These are phyloP conservation scores for Phrynosoma platyrhinos DNA, from an alignment of 2,113 vertebrate genomes.

Conservation along the genomic window DNA sequence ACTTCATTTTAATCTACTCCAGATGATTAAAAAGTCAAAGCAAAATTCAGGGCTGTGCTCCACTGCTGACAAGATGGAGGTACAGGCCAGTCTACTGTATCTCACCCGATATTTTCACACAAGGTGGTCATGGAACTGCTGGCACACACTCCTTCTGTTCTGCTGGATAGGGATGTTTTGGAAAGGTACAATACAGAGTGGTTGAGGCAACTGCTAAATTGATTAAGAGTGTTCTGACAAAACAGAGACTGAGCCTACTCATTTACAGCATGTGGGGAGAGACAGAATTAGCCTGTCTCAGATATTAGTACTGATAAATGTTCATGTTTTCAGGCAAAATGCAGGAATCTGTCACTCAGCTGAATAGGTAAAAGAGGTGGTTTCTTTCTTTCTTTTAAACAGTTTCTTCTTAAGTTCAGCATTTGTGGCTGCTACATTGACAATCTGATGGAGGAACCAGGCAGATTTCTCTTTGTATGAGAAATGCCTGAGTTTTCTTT, in stretches of 20 bases:
- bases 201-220: conserved; percentile 61
- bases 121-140: conserved; percentile 16
- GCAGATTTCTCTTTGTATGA: not conserved
- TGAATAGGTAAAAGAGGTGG: not conserved
- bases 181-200: conserved; percentile 55
- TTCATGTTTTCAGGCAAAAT: accelerated
- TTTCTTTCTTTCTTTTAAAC: not conserved
- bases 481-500: not conserved
- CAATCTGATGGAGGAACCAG: not conserved
- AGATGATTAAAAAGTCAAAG: not conserved
- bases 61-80: not conserved
- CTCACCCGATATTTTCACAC: conserved; percentile 38
- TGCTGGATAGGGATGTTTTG: conserved; percentile 59
- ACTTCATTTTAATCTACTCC: conserved; percentile 16
- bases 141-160: conserved; percentile 22
- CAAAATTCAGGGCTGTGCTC: accelerated
- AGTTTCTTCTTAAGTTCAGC: not conserved
- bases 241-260: conserved; percentile 70
- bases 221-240: conserved; percentile 71
- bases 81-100: not conserved
- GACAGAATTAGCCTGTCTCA: conserved; percentile 10
- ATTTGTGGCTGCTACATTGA: accelerated
- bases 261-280: conserved; percentile 52
- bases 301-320: accelerated
- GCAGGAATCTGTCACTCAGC: not conserved